phyloP scores from a whole-genome alignment of 2,888 invertebrate genomes.

The Dynastes maya region DNA sequence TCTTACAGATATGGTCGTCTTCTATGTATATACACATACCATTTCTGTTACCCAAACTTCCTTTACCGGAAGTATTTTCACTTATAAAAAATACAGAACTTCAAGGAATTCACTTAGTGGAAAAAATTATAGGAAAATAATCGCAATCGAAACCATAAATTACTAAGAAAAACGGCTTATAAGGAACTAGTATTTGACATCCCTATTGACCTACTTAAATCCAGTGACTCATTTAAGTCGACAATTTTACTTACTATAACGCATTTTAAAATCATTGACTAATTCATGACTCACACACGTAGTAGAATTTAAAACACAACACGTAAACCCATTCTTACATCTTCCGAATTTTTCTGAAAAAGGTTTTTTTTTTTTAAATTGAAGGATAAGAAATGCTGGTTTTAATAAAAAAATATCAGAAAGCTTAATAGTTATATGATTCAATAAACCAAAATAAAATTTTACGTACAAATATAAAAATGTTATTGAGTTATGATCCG shows the following conservation, averaged over 20 bases:
- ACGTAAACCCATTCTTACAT: not conserved
- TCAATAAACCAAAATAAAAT: not conserved
- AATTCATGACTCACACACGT: not conserved
- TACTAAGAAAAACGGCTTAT: slow-evolving; percentile 43
- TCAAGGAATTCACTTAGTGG: too few species aligned
- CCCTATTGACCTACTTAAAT: slow-evolving; percentile 27
- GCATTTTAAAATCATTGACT: not conserved
- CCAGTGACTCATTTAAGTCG: slow-evolving; percentile 44
- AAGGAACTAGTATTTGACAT: slow-evolving; percentile 47
- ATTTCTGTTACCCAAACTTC: too few species aligned
- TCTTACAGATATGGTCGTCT: too few species aligned
- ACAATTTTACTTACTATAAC: slow-evolving; percentile 7
- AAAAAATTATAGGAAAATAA: too few species aligned
- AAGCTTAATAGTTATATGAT: not conserved
- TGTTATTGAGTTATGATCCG: not conserved
- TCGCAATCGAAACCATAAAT: not conserved
- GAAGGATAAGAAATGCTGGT: not conserved
- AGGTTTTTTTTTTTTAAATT: not conserved
- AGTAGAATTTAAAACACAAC: not conserved
- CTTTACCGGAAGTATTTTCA: too few species aligned
- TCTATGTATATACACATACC: too few species aligned
- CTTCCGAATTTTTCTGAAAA: not conserved
- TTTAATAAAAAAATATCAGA: not conserved
- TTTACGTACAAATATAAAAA: not conserved
- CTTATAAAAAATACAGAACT: too few species aligned